Evolutionary conservation across 2,888 invertebrate genomes (phyloP).

Genomic region (Ecdyonurus torrentis): DNA sequence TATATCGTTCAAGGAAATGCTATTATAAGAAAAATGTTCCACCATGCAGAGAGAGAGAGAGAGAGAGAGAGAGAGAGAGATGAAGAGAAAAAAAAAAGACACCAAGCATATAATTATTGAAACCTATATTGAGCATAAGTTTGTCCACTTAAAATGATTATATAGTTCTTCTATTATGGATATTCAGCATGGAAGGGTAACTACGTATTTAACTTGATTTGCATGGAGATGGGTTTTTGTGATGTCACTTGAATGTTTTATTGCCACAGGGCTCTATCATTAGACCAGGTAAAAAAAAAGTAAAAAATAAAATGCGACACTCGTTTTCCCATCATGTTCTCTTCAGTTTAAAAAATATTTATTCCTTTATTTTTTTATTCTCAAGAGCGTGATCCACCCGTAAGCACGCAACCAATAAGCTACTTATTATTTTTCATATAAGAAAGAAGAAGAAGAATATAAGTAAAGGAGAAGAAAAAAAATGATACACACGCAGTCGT

Average conservation of each 20-base stretch:
- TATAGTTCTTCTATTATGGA: background rate
- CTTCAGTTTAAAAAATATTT: too few species aligned
- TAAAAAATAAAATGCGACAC: too few species aligned
- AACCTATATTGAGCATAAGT: background rate
- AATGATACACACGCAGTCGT: background rate
- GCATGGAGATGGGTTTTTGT: background rate
- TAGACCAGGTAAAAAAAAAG: too few species aligned
- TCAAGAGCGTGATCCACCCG: background rate
- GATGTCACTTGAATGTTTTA: background rate
- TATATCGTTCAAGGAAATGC: background rate
- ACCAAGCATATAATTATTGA: background rate
- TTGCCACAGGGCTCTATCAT: background rate
- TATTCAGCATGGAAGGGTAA: background rate
- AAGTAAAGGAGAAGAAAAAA: too few species aligned
- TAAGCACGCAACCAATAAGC: background rate
- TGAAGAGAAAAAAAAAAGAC: background rate
- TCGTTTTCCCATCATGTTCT: background rate
- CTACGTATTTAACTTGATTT: too few species aligned
- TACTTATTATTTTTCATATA: background rate
- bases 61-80: too few species aligned
- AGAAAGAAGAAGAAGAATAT: too few species aligned
- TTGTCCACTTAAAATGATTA: background rate
- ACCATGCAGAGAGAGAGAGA: too few species aligned
- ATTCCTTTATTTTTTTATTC: too few species aligned
- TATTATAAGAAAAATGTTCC: background rate